A percentile compares a stretch with the other conserved stretches of the same genome.
Conservation (phyloP, 1,140 invertebrate genomes). For the Sminthurinus signatus region DNA sequence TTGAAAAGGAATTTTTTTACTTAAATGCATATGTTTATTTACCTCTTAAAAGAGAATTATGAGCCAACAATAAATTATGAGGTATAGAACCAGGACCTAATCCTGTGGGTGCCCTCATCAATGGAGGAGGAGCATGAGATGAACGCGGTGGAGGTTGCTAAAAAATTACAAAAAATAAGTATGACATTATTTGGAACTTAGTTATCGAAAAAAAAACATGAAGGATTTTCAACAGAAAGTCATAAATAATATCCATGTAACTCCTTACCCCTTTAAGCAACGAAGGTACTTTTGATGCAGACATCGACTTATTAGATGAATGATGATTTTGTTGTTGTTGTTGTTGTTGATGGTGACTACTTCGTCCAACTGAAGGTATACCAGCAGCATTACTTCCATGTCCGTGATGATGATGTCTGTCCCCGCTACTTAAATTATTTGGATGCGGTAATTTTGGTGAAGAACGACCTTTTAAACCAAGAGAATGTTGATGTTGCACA, state of each 20-base stretch:
- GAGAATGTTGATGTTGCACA: conserved; percentile 41
- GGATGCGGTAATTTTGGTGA: conserved; percentile 30
- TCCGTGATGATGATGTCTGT: conserved; percentile 3
- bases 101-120: conserved; percentile 47
- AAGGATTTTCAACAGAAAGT: conserved; percentile 3
- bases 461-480: conserved; percentile 33
- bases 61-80: conserved; percentile 55
- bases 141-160: conserved; percentile 53
- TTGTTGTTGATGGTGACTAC: conserved; percentile 4
- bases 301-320: conserved; percentile 20
- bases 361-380: conserved; percentile 11
- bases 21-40: not conserved
- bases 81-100: conserved; percentile 44
- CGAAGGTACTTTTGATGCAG: conserved; percentile 43
- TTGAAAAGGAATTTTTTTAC: not conserved
- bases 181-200: too few relatives aligned
- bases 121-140: conserved; percentile 48
- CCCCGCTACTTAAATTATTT: not conserved
- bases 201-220: too few relatives aligned
- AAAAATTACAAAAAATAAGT: too few relatives aligned
- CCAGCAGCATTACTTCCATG: conserved; percentile 2
- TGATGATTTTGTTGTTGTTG: conserved; percentile 14
- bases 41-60: conserved; percentile 51
- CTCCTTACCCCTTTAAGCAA: conserved; percentile 49
- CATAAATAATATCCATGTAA: conserved; percentile 1